Evolutionary conservation across 1,140 invertebrate genomes (phyloP), one percentile per base, ranked within the genome.

Genomic region (Ceratitis capitata): DNA sequence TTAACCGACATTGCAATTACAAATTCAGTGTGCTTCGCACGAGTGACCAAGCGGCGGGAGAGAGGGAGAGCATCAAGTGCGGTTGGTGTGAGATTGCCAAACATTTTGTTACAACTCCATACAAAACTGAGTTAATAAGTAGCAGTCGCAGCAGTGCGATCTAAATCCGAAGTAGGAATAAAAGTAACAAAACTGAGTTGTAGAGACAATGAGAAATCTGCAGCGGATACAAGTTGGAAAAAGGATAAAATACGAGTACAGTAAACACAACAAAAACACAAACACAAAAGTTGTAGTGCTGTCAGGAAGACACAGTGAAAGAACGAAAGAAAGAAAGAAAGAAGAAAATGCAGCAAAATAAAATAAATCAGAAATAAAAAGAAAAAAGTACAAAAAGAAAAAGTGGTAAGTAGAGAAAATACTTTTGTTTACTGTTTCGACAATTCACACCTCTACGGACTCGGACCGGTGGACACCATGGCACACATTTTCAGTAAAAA

Each of bases 1-100:
- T 90, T 90, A 90, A 90, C 89, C 89, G 89, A 89, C 89, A 90
- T 90, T 89, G 89, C 89, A 90, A 90, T 90, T 90, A 90, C 89
- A 90, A 90, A 90, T 90, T 90, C 89, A 89, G 89, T 90, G 88
- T 88, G 86, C 88, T 88, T 45, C 32, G 69, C 69, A 53, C 82
- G 45, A 45, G 26, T 32, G 83, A n/a, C 26, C 6, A 45, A 82
- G 49, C 82, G 32, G 29, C 58, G 35, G n/a, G 51, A 16, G 64
- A 47, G 16, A 49, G 35, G 58, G 64, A 85, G 53, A 78, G 35
- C 58, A 49, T 51, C 84, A n/a, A n/a, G n/a, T n/a, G n/a, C n/a
- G n/a, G n/a, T n/a, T n/a, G n/a, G n/a, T n/a, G n/a, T n/a, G 84
- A n/a, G 23, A 86, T 86, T 88, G 85, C 87, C 88, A 84, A 47